Evolutionary conservation across 1,140 invertebrate genomes (phyloP).

Genomic region (Hydropsyche tenuis): DNA sequence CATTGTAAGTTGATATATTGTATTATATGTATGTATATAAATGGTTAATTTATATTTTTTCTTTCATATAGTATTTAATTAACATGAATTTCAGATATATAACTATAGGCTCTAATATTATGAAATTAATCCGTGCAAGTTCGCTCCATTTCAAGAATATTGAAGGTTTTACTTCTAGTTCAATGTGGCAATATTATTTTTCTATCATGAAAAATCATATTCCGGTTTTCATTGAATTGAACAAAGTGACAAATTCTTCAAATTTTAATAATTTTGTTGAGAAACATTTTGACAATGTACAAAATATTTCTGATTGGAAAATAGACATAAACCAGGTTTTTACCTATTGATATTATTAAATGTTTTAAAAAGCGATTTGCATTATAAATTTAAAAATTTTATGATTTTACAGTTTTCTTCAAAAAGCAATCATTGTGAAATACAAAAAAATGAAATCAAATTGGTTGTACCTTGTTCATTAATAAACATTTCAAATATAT

Average conservation of each 20-base stretch:
- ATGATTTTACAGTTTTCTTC: too few relatives aligned
- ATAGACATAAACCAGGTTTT: conserved; percentile 20
- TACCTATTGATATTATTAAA: neutral
- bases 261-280: neutral
- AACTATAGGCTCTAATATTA: conserved; percentile 40
- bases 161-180: conserved; percentile 9
- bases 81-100: conserved; percentile 40
- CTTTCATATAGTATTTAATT: too few relatives aligned
- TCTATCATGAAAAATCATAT: conserved; percentile 9
- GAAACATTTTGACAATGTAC: neutral
- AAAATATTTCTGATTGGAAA: conserved; percentile 5
- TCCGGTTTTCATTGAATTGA: neutral
- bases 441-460: neutral
- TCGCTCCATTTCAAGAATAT: conserved; percentile 37
- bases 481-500: conserved; percentile 4
- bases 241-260: neutral
- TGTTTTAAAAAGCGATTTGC: neutral
- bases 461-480: neutral
- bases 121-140: conserved; percentile 43
- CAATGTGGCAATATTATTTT: conserved; percentile 21
- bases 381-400: too few relatives aligned
- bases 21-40: neutral
- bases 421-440: neutral
- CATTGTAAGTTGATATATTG: conserved; percentile 40
- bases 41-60: too few relatives aligned